Conservation (phyloP, 1,140 invertebrate genomes). For the Drosophila subobscura region DNA sequence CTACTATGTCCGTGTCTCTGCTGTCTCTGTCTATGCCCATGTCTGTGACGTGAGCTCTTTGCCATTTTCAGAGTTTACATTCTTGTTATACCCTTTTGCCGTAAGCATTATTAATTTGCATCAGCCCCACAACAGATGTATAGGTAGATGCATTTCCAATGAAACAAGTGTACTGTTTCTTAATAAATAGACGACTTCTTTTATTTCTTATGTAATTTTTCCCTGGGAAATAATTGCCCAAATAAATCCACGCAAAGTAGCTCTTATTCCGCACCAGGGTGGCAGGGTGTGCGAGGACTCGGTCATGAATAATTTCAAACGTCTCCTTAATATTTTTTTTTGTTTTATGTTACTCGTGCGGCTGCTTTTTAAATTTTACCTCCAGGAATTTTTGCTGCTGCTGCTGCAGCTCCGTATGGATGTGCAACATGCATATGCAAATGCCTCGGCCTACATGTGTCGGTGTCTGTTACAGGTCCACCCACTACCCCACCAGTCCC, state of each 20-base stretch:
- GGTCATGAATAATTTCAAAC: too few species aligned
- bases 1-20: background rate
- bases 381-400: slow-evolving; percentile 37
- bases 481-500: background rate
- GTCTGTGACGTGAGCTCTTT: slow-evolving; percentile 57
- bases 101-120: background rate
- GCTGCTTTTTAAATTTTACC: slow-evolving; percentile 70
- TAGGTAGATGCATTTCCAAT: too few species aligned
- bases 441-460: slow-evolving; percentile 78
- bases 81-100: slow-evolving; percentile 13
- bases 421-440: slow-evolving; percentile 70
- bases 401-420: too few species aligned
- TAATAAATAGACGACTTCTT: background rate
- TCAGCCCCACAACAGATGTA: background rate
- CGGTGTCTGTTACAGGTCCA: slow-evolving; percentile 48
- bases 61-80: slow-evolving; percentile 41
- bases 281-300: too few species aligned
- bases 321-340: slow-evolving; percentile 11
- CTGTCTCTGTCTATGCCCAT: slow-evolving; percentile 19
- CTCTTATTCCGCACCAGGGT: too few species aligned
- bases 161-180: too few species aligned
- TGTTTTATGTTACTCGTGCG: slow-evolving; percentile 21
- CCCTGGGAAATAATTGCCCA: too few species aligned
- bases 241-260: too few species aligned
- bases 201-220: slow-evolving; percentile 11